Conservation (phyloP, 1,140 invertebrate genomes). For the Vollenhovia emeryi region DNA sequence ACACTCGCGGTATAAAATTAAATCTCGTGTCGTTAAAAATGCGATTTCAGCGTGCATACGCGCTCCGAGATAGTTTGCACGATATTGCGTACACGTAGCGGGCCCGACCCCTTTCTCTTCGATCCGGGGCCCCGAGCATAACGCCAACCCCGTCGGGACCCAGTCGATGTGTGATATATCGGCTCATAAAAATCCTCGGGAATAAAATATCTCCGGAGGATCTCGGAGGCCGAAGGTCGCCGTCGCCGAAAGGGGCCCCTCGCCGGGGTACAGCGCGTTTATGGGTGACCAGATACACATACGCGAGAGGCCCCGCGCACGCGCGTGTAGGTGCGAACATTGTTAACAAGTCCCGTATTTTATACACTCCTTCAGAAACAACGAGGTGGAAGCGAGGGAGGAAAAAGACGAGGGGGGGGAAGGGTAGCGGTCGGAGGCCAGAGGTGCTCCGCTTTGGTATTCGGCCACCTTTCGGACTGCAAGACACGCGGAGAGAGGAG, state of each 20-base stretch:
- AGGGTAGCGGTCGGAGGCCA: slow-evolving; percentile 49
- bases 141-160: slow-evolving; percentile 77
- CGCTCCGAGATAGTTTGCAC: neutral
- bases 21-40: slow-evolving; percentile 9
- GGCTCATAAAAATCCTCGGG: slow-evolving; percentile 84
- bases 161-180: slow-evolving; percentile 85
- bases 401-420: neutral
- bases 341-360: slow-evolving; percentile 85
- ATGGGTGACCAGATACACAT: slow-evolving; percentile 72
- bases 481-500: slow-evolving; percentile 25
- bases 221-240: slow-evolving; percentile 82
- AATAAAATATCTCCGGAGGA: slow-evolving; percentile 85
- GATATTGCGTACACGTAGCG: slow-evolving; percentile 34
- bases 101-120: slow-evolving; percentile 61
- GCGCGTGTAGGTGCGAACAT: slow-evolving; percentile 83
- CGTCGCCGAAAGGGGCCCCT: slow-evolving; percentile 82
- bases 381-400: slow-evolving; percentile 46
- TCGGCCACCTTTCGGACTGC: slow-evolving; percentile 26
- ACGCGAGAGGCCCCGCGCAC: slow-evolving; percentile 61
- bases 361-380: slow-evolving; percentile 79
- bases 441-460: slow-evolving; percentile 67
- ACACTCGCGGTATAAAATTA: slow-evolving; percentile 9
- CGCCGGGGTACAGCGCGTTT: slow-evolving; percentile 61
- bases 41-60: neutral
- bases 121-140: slow-evolving; percentile 70